These are phyloP conservation scores for Drosophila rellima DNA, from an alignment of 2,888 invertebrate species.

Conservation along the genomic window DNA sequence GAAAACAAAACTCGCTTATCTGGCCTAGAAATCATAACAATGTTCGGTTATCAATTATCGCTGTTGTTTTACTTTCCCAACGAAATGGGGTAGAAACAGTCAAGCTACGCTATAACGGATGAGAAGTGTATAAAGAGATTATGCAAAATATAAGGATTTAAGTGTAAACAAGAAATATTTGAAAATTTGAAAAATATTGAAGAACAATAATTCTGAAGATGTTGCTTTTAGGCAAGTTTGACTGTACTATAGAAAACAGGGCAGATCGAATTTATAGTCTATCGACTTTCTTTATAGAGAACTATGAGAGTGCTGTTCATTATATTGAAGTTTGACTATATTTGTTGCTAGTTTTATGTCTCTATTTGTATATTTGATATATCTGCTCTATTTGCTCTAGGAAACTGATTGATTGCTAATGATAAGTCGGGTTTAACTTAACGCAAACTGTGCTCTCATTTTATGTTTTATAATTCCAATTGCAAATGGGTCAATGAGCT, in stretches of 20 bases:
- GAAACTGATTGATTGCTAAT: conserved; percentile 66
- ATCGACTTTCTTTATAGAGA: neutral
- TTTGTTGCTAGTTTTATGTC: conserved; percentile 11
- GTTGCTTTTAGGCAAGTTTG: conserved; percentile 1
- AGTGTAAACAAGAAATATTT: neutral
- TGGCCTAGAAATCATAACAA: conserved; percentile 33
- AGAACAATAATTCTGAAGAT: neutral
- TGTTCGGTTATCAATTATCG: conserved; percentile 44
- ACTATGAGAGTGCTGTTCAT: neutral
- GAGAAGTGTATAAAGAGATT: neutral
- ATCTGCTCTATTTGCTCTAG: conserved; percentile 50
- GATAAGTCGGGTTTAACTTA: conserved; percentile 21
- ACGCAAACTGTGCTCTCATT: conserved; percentile 11
- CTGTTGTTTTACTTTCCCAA: conserved; percentile 50
- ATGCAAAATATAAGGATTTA: neutral
- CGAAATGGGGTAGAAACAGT: conserved; percentile 1
- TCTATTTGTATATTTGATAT: conserved; percentile 7
- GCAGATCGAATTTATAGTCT: neutral
- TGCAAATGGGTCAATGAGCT: conserved; percentile 72
- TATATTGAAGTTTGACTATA: conserved; percentile 4
- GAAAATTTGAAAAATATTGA: neutral
- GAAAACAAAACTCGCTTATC: conserved; percentile 53
- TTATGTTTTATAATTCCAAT: conserved; percentile 26
- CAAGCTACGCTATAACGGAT: neutral
- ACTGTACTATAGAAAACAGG: neutral